These are phyloP conservation scores for Sebastes vulpes DNA, from an alignment of 2,797 vertebrate genomes.

Conservation along the genomic window DNA sequence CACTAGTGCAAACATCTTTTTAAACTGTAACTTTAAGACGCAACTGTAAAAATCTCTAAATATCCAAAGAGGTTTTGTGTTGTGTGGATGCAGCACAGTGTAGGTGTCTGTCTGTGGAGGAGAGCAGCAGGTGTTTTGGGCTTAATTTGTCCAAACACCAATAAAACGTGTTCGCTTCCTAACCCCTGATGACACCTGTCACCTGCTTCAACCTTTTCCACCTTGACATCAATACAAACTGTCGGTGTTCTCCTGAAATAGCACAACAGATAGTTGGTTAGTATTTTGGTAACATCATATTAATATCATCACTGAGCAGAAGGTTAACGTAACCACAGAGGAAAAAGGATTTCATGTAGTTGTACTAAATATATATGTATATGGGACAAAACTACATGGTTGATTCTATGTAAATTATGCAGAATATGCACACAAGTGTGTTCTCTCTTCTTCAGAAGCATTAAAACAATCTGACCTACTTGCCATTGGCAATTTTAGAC, in stretches of 20 bases:
- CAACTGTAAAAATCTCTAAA: not conserved
- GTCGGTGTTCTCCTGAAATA: not conserved
- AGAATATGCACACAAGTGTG: not conserved
- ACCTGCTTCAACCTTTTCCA: not conserved
- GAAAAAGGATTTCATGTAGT: no score
- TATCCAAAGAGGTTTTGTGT: not conserved
- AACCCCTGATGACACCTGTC: not conserved
- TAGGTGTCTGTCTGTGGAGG: not conserved
- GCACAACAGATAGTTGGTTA: not conserved
- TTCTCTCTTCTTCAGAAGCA: not conserved
- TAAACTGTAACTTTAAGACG: not conserved
- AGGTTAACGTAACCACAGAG: not conserved
- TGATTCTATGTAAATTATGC: not conserved
- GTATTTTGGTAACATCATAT: not conserved
- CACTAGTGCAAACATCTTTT: not conserved
- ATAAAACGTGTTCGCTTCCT: not conserved
- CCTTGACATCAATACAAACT: not conserved
- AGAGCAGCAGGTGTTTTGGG: not conserved
- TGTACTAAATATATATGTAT: not conserved
- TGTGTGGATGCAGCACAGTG: not conserved
- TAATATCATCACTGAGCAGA: not conserved
- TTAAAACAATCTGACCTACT: not conserved
- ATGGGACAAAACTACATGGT: not conserved
- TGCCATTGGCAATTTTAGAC: no score
- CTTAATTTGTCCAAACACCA: constrained; percentile 5